A percentile compares a stretch with the other conserved stretches of the same genome.
Conservation (phyloP, 1,140 invertebrate genomes). For the Ceratoteleas bidentatus region DNA sequence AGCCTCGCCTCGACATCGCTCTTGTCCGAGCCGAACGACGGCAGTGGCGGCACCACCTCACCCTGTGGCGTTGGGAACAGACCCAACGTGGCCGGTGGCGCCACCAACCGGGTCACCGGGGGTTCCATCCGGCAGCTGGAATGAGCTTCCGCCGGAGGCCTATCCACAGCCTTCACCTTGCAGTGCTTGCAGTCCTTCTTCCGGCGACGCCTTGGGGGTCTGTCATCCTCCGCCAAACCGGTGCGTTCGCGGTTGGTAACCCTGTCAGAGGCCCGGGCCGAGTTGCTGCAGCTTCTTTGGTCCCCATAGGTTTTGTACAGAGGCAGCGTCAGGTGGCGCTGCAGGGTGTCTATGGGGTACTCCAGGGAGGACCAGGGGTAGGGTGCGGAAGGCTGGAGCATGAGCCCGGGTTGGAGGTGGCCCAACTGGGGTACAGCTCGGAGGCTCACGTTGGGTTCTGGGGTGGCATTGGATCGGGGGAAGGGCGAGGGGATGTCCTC, state of each 20-base stretch:
- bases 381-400: constrained; percentile 10
- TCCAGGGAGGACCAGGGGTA: constrained; percentile 32
- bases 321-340: constrained; percentile 73
- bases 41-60: constrained; percentile 23
- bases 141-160: background rate
- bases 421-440: background rate
- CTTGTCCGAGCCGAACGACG: constrained; percentile 67
- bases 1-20: constrained; percentile 68
- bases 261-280: constrained; percentile 70
- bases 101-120: constrained; percentile 3
- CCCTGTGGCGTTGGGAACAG: constrained; percentile 69
- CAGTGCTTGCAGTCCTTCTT: constrained; percentile 79
- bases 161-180: constrained; percentile 65
- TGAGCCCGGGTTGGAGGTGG: background rate
- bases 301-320: constrained; percentile 59
- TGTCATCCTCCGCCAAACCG: constrained; percentile 29
- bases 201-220: constrained; percentile 67
- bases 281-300: constrained; percentile 55
- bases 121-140: background rate
- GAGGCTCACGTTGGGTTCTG: background rate
- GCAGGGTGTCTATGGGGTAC: constrained; percentile 52
- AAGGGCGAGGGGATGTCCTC: constrained; percentile 71
- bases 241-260: constrained; percentile 69
- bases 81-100: background rate
- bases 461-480: background rate